phyloP scores from a whole-genome alignment of 2,113 vertebrate species.

The Saguinus midas region DNA sequence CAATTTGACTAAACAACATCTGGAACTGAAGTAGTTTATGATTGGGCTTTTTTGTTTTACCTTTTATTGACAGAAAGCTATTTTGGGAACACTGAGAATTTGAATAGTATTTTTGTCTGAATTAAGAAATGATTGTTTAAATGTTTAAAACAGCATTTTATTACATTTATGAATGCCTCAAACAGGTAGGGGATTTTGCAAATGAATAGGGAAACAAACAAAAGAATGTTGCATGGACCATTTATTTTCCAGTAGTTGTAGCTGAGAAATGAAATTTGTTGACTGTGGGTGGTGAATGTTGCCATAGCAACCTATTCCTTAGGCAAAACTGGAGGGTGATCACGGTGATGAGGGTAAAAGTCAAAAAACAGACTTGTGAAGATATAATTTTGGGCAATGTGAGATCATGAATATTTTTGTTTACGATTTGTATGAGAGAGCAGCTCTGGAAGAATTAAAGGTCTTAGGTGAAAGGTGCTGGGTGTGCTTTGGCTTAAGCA shows the following conservation, averaged over 20 bases:
- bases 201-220: constrained; percentile 51
- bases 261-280: constrained; percentile 75
- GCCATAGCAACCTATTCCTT: constrained; percentile 69
- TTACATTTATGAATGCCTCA: constrained; percentile 27
- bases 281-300: constrained; percentile 69
- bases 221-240: constrained; percentile 65
- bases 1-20: constrained; percentile 52
- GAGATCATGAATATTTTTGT: constrained; percentile 49
- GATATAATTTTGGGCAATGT: constrained; percentile 53
- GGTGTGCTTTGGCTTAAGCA: not conserved
- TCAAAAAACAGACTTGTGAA: constrained; percentile 52
- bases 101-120: constrained; percentile 30
- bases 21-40: constrained; percentile 18
- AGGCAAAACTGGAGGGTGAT: constrained; percentile 60
- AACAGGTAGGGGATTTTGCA: constrained; percentile 56
- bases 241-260: constrained; percentile 76
- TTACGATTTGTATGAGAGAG: not conserved
- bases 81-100: constrained; percentile 34
- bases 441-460: not conserved
- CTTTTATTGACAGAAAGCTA: constrained; percentile 41
- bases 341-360: constrained; percentile 60
- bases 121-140: constrained; percentile 62
- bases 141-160: constrained; percentile 49
- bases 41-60: not conserved
- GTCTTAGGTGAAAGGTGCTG: not conserved